Percentiles rank a stretch among this genome's conserved stretches.
phyloP scores from a whole-genome alignment of 2,888 invertebrate species.

The Watsonalla cultraria region DNA sequence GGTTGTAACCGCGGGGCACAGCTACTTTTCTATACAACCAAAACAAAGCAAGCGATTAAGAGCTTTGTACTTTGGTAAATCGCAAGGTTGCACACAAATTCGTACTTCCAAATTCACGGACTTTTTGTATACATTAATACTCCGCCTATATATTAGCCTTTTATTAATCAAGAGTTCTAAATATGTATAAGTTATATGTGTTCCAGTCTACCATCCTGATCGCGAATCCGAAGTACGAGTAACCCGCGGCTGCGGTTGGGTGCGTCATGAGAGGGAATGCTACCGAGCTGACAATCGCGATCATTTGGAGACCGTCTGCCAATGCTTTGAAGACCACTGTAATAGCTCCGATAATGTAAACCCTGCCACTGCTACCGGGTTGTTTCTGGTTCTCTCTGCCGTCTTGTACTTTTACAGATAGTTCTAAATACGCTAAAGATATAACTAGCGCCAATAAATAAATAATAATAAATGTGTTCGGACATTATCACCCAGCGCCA shows the following conservation, averaged over 20 bases:
- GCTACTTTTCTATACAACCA: too few species aligned
- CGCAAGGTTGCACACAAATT: too few species aligned
- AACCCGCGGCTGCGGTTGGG: slow-evolving; percentile 84
- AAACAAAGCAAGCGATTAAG: too few species aligned
- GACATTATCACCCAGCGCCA: too few species aligned
- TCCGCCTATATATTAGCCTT: too few species aligned
- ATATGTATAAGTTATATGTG: background rate
- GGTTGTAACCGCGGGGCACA: too few species aligned
- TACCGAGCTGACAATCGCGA: slow-evolving; percentile 79
- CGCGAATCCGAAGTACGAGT: slow-evolving; percentile 67
- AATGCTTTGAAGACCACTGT: slow-evolving; percentile 81
- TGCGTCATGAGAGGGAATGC: slow-evolving; percentile 65
- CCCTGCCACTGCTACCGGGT: slow-evolving; percentile 20
- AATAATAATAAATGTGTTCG: too few species aligned
- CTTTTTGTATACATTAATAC: too few species aligned
- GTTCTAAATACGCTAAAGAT: background rate
- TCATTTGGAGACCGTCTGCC: slow-evolving; percentile 80
- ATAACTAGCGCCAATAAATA: too few species aligned
- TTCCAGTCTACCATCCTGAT: slow-evolving; percentile 56
- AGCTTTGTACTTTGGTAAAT: too few species aligned
- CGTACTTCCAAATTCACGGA: too few species aligned
- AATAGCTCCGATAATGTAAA: slow-evolving; percentile 54
- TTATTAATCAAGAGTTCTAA: background rate
- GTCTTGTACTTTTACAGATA: slow-evolving; percentile 32
- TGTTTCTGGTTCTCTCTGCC: slow-evolving; percentile 38